Conservation (phyloP, 2,113 vertebrate species). For the Leucopsar rothschildi region DNA sequence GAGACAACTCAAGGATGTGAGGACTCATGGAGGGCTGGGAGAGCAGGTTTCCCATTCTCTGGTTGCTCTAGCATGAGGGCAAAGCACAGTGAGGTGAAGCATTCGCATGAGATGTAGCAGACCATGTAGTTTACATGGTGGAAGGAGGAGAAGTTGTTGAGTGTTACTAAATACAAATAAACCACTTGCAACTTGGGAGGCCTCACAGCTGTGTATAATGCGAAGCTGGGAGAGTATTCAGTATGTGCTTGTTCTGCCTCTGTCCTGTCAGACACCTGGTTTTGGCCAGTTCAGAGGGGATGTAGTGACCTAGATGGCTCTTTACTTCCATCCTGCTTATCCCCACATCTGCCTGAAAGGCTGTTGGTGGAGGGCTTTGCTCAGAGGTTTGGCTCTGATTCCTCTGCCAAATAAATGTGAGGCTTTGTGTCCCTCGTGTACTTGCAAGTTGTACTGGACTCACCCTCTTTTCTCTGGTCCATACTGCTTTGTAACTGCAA, state of each 20-base stretch:
- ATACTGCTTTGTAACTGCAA: background rate
- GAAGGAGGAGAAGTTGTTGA: background rate
- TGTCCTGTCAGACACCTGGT: background rate
- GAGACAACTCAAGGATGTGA: background rate
- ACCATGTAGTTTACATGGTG: background rate
- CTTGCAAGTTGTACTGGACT: background rate
- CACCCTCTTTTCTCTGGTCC: background rate
- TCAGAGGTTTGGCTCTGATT: background rate
- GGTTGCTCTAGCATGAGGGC: background rate
- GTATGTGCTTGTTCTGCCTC: background rate
- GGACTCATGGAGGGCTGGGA: background rate
- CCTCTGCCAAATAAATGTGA: background rate
- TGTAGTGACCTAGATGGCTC: background rate
- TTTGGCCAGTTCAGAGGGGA: background rate
- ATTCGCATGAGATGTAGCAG: background rate
- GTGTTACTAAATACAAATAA: background rate
- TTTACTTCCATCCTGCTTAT: background rate
- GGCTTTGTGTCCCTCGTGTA: background rate
- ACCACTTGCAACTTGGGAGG: background rate
- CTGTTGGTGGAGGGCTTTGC: background rate
- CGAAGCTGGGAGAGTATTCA: background rate
- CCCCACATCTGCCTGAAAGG: background rate
- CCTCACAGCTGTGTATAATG: background rate
- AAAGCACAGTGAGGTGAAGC: background rate
- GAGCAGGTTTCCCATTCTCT: background rate